Evolutionary conservation across 2,797 vertebrate species (phyloP).

Genomic region (Propithecus perrieri): DNA sequence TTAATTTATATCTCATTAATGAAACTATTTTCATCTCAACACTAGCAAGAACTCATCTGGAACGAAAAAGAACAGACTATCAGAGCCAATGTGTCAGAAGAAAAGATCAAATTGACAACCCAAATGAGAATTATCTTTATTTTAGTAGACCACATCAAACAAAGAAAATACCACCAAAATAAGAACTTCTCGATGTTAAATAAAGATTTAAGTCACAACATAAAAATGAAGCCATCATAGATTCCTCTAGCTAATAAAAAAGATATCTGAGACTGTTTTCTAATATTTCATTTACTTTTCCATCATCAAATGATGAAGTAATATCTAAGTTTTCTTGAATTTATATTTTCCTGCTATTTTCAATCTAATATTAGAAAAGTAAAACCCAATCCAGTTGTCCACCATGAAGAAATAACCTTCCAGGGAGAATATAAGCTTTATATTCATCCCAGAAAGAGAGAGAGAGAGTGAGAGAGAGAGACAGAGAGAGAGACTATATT

Average conservation of each 20-base stretch:
- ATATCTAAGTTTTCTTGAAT: background rate
- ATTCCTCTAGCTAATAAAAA: background rate
- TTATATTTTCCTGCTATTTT: background rate
- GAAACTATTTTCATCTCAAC: slow-evolving; percentile 1
- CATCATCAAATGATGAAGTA: background rate
- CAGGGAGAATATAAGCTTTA: background rate
- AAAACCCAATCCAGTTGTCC: background rate
- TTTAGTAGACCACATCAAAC: background rate
- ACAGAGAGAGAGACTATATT: background rate
- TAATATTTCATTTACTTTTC: background rate
- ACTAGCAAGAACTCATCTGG: background rate
- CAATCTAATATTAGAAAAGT: background rate
- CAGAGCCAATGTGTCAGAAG: background rate
- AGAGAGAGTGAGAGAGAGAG: background rate
- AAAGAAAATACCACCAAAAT: background rate
- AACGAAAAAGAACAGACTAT: background rate
- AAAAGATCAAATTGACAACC: background rate
- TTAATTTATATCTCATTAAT: background rate
- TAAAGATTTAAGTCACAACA: background rate
- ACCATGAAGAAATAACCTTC: background rate
- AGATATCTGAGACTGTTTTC: background rate
- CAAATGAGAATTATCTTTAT: background rate
- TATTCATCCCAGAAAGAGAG: background rate
- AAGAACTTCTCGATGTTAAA: background rate
- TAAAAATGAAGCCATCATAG: background rate